A percentile compares a stretch with the other conserved stretches of the same genome.
These are phyloP conservation scores for Eulimnadia texana DNA, from an alignment of 1,140 invertebrate genomes.

Conservation along the genomic window DNA sequence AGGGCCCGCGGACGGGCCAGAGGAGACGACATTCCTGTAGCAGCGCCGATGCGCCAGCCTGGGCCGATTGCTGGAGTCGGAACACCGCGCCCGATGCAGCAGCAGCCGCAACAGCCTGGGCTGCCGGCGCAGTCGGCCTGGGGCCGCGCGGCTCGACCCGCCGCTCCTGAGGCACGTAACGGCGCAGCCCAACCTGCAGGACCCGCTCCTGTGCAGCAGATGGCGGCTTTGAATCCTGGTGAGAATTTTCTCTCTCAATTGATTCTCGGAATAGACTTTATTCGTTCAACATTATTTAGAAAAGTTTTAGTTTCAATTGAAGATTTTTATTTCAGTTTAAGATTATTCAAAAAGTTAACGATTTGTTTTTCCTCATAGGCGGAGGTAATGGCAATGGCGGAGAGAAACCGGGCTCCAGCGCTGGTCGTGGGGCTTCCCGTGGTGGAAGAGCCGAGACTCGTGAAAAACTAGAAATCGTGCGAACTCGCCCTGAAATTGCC, in stretches of 20 bases:
- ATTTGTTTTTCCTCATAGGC: too few species aligned
- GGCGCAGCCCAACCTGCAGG: not conserved
- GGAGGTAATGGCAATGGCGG: not conserved
- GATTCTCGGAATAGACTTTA: too few species aligned
- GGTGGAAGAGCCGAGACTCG: not conserved
- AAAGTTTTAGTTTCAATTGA: too few species aligned
- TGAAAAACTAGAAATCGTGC: not conserved
- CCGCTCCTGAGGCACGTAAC: too few species aligned
- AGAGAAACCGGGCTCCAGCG: too few species aligned
- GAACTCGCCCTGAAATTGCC: not conserved
- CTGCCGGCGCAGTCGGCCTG: not conserved
- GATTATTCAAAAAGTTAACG: too few species aligned
- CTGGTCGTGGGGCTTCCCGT: not conserved
- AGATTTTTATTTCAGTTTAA: too few species aligned
- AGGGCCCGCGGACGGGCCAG: not conserved
- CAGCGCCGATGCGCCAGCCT: not conserved
- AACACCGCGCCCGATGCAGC: not conserved
- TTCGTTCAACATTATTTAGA: too few species aligned
- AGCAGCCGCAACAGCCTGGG: too few species aligned
- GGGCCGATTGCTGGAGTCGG: not conserved
- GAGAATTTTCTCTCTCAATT: too few species aligned
- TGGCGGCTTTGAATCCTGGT: not conserved
- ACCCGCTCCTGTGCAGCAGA: not conserved
- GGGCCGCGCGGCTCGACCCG: not conserved
- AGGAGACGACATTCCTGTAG: not conserved